Conservation (phyloP, 2,113 vertebrate species). For the Furnarius figulus region DNA sequence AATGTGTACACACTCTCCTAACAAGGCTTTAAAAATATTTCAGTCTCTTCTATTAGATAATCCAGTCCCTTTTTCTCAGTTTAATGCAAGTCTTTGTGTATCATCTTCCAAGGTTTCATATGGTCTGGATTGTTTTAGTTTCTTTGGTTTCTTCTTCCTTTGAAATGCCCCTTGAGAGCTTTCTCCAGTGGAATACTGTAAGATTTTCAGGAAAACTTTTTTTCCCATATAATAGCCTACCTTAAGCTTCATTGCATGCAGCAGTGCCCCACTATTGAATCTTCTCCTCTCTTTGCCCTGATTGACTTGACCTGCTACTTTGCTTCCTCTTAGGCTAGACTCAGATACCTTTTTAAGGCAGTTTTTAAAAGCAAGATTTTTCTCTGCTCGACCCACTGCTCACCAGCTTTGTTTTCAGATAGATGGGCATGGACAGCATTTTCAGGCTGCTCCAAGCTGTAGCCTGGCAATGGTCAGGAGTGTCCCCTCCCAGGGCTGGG, state of each 20-base stretch:
- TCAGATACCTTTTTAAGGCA: background rate
- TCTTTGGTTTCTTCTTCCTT: background rate
- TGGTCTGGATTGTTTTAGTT: background rate
- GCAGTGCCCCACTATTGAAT: background rate
- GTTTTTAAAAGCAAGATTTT: background rate
- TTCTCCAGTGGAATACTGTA: background rate
- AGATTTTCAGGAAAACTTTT: background rate
- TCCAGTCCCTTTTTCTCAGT: accelerated
- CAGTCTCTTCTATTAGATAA: background rate
- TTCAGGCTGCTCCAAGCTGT: background rate
- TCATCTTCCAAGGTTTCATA: background rate
- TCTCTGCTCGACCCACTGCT: background rate
- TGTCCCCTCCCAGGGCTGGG: background rate
- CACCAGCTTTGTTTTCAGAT: background rate
- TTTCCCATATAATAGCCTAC: background rate
- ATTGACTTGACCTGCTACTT: background rate
- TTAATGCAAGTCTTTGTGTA: background rate
- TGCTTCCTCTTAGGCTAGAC: background rate
- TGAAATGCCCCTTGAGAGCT: background rate
- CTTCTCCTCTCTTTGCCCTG: background rate
- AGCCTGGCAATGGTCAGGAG: background rate
- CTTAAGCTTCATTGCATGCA: background rate
- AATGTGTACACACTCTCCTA: background rate
- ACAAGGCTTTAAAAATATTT: background rate
- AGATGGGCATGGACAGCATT: background rate